These are phyloP conservation scores for Scaeva pyrastri DNA, from an alignment of 2,888 invertebrate genomes.

Conservation along the genomic window DNA sequence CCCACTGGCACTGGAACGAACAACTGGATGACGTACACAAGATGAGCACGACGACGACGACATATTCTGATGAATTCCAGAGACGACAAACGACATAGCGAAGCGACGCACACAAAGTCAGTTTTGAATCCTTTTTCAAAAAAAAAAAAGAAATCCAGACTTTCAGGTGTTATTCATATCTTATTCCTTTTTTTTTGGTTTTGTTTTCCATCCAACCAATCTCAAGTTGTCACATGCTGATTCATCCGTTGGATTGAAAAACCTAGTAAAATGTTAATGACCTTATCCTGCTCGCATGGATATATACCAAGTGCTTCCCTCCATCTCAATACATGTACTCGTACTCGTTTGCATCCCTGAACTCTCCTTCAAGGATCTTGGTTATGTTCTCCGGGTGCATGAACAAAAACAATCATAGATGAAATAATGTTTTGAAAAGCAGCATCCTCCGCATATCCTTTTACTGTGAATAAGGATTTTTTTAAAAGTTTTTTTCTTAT, in stretches of 20 bases:
- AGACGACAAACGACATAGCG: conserved; percentile 35
- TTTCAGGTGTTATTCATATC: conserved; percentile 46
- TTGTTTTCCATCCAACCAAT: conserved; percentile 7
- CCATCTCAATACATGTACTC: too few relatives aligned
- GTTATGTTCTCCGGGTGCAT: not conserved
- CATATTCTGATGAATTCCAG: not conserved
- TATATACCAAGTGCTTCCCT: conserved; percentile 14
- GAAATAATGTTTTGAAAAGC: conserved; percentile 37
- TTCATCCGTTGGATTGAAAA: conserved; percentile 39
- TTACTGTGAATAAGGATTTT: conserved; percentile 15
- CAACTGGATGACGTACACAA: too few relatives aligned
- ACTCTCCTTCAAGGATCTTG: conserved; percentile 17
- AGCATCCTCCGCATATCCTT: conserved; percentile 11
- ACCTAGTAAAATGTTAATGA: conserved; percentile 72
- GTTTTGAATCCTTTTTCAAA: conserved; percentile 49
- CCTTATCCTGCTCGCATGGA: conserved; percentile 56
- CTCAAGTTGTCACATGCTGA: conserved; percentile 2
- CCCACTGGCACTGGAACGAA: conserved; percentile 43
- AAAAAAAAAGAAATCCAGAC: conserved; percentile 31
- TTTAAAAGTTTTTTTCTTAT: not conserved
- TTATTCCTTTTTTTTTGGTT: conserved; percentile 6
- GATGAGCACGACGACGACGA: not conserved
- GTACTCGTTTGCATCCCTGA: conserved; percentile 23
- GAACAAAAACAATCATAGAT: conserved; percentile 62
- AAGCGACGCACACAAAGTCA: too few relatives aligned